phyloP scores from a whole-genome alignment of 2,113 vertebrate species.

The Baryphthengus martii region DNA sequence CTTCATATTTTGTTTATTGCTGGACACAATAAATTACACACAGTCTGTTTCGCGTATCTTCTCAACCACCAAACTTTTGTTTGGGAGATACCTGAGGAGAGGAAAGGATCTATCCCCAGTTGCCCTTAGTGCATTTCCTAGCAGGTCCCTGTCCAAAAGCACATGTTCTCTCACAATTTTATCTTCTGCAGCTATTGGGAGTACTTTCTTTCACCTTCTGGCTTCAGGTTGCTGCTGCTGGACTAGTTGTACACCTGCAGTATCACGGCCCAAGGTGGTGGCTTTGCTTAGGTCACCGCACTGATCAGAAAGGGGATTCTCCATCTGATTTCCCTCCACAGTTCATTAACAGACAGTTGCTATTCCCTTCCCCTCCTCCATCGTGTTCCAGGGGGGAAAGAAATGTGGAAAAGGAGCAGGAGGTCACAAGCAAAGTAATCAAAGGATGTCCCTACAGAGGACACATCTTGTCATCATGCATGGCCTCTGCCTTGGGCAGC shows the following conservation, averaged over 20 bases:
- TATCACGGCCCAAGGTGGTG: accelerated
- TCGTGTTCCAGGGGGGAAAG: neutral
- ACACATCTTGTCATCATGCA: neutral
- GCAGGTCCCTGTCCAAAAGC: neutral
- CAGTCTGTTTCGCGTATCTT: neutral
- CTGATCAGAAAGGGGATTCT: neutral
- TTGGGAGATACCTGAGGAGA: neutral
- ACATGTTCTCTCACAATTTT: neutral
- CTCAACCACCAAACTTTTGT: neutral
- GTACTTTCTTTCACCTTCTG: neutral
- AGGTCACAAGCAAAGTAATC: neutral
- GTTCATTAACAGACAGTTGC: neutral
- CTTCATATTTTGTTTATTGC: neutral
- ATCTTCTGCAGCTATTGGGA: neutral
- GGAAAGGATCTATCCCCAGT: neutral
- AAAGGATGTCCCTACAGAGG: neutral
- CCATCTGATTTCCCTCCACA: neutral
- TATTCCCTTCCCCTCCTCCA: neutral
- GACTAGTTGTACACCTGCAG: neutral
- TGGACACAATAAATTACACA: neutral
- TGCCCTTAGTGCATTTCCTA: neutral
- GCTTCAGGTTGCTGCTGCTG: neutral
- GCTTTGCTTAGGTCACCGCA: neutral
- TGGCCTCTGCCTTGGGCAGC: neutral
- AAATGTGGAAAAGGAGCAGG: neutral